Evolutionary conservation across 2,113 vertebrate genomes (phyloP), one percentile per base, ranked within the genome.

Genomic region (Hippocampus abdominalis): DNA sequence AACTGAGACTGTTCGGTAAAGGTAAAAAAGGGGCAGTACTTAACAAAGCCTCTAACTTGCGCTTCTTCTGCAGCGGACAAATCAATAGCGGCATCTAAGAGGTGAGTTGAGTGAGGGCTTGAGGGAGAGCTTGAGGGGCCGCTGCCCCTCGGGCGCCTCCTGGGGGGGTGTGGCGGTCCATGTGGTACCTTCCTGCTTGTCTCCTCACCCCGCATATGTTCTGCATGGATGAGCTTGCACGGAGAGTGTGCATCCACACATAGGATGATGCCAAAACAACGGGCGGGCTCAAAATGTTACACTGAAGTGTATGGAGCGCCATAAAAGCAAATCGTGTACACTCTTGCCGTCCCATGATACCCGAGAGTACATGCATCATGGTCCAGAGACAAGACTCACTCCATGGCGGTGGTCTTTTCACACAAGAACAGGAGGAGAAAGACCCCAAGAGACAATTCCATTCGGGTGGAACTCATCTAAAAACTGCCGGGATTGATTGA

Each of bases 11-110:
- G 36, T 1, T 6, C 3, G 18, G 40, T 25, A 25, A 88, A 91
- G 15, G 87, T 81, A 76, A 57, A 57, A 57, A 60, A 32, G 32
- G 7, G 25, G 13, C 80, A 84, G 78, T 90, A 93, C 91, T 94
- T 93, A 95, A 92, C 91, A 92, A 91, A 92, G 90, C 89, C 89
- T 89, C 90, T 91, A 94, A 91, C 87, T 89, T 84, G 88, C 87
- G 76, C 85, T 91, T 46, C 91, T 93, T 91, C 94, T 92, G 91
- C 93, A 90, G 92, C 87, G 90, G 80, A 87, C 92, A 91, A 92
- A 96, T 98, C 96, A 94, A 97, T 97, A 94, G 84, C 88, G 91
- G 86, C 83, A 94, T 95, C 93, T 94, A 92, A 95, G 93, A 94
- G 93, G 90, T 89, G 73, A 85, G 54, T 56, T 80, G 76, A 83